Evolutionary conservation across 2,797 vertebrate species (phyloP), one percentile per base, ranked within the genome.

Genomic region (Xenops minutus): DNA sequence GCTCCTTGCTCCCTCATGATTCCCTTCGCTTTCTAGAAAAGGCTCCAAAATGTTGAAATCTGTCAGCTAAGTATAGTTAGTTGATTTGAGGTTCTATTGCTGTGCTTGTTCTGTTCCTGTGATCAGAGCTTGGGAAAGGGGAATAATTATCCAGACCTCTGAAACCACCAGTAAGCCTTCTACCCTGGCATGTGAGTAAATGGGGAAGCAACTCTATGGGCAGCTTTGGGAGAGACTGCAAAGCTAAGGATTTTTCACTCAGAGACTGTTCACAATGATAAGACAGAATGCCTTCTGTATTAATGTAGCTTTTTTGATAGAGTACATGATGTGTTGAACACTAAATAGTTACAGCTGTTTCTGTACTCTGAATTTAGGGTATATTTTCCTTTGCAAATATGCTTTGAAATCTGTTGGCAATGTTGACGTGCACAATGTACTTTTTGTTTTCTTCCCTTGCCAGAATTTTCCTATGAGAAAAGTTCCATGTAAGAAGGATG

Each of bases 401-500:
- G 7, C 82, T 79, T 85, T 72, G 36, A 85, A 83, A 80, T 78
- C n/a, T 92, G 34, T 66, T 73, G 44, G 34, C 85, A 54, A 26
- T 55, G 30, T 49, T 68, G 64, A 89, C 88, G 37, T 82, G 36
- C n/a, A 61, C 59, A 84, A 90, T 63, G 79, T 66, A 72, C 32
- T 66, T 86, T 69, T 78, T 87, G 30, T 93, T 96, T 93, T 91
- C 69, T 66, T 93, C 43, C 79, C 52, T 97, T 97, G 76, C n/a
- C 95, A 99, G 98, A 98, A 98, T 91, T 98, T 99, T 96, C 98
- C 98, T 43, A 97, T 98, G 94, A 98, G 98, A 97, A 99, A 98
- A 97, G 98, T 99, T 26, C 98, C 98, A 0, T 99, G 98, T 95
- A 99, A 99, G 97, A 98, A 98, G 67, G 98, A 98, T 58, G 99